Evolutionary conservation across 2,797 vertebrate genomes (phyloP), one percentile per base, ranked within the genome.

Genomic region (Enteromius thamalakanensis): DNA sequence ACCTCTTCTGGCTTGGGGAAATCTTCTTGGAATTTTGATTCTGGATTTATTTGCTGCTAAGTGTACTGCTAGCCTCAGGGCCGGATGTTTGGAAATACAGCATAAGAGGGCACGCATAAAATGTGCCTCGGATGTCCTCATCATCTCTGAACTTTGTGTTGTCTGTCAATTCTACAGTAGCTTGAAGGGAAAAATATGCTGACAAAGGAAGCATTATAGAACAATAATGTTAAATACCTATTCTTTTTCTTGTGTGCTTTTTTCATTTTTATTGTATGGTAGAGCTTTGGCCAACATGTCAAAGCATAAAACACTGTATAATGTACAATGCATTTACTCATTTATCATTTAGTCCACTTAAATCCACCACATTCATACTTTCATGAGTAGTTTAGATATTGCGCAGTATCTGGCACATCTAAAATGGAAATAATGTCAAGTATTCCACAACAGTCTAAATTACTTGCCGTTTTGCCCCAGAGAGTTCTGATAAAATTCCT

Each of bases 1-100:
- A 96, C 90, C 91, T 94, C 91, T 94, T 90, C 86, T 92, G 92
- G 92, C 91, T 91, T 86, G 87, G 90, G 91, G 91, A 91, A 94
- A 94, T 94, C 95, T 87, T 53, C 47, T 77, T 87, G 88, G 92
- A 89, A 91, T 90, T 82, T 82, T 3, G 9, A 75, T 75, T 82
- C 60, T 55, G 71, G 58, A 76, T 92, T 89, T 91, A 93, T 94
- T 92, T 90, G 87, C 84, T 81, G 88, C 88, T 85, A 88, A 91
- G 86, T 86, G 81, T 80, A 86, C 85, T 90, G 77, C 89, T 87
- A 86, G 90, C 92, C 90, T 6, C 26, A 76, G 91, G 93, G 84
- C 86, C 72, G 88, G 87, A 77, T 89, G 88, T 87, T 88, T 90
- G 88, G 88, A 91, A 89, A 92, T 91, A 91, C 42, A 51, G 47